These are phyloP conservation scores for Pseudomugil gertrudae DNA, from an alignment of 2,797 vertebrate species.

Conservation along the genomic window DNA sequence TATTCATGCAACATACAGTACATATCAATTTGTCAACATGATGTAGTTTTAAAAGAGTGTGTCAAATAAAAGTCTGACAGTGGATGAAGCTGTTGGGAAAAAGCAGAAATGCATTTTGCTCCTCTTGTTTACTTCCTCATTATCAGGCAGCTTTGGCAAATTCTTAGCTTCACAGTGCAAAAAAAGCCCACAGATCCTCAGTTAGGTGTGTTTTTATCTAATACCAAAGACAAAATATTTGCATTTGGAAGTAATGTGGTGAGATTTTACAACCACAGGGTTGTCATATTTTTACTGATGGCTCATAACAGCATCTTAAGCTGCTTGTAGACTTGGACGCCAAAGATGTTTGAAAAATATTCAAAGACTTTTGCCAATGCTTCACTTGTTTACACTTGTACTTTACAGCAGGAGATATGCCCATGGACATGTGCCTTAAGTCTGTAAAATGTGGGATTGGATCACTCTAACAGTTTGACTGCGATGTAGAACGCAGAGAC, in stretches of 20 bases:
- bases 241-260: no score
- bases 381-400: not conserved
- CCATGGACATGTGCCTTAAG: not conserved
- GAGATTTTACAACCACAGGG: no score
- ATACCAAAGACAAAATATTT: no score
- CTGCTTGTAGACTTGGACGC: not conserved
- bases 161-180: not conserved
- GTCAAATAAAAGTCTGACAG: not conserved
- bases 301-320: not conserved
- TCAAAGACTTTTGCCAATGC: not conserved
- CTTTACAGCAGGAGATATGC: not conserved
- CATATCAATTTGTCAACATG: not conserved
- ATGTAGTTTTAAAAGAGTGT: no score
- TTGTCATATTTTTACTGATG: no score
- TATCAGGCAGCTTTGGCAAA: not conserved
- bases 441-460: not conserved
- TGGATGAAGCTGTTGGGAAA: not conserved
- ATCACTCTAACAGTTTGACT: no score
- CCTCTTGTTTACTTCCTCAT: not conserved
- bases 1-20: constrained; percentile 4
- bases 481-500: not conserved
- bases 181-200: not conserved
- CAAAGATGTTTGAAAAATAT: not conserved
- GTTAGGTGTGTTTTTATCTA: no score
- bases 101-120: not conserved